Evolutionary conservation across 2,797 vertebrate species (phyloP).

Genomic region (Crotalus adamanteus): DNA sequence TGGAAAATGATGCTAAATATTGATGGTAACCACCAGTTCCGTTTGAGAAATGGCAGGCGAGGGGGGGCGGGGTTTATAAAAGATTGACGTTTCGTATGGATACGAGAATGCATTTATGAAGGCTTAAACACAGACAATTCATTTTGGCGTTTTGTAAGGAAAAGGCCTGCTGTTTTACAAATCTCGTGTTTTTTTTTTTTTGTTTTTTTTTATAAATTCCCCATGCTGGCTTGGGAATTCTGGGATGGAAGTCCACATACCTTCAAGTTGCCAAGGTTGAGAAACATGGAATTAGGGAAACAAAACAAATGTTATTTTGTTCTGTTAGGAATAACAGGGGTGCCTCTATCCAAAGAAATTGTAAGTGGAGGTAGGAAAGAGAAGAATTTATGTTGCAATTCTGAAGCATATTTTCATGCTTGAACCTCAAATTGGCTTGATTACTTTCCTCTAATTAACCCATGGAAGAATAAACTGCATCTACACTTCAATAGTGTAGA

Average conservation of each 20-base stretch:
- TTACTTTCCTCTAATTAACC: not conserved
- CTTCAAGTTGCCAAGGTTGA: not conserved
- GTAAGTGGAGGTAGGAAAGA: not conserved
- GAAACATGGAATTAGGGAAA: not conserved
- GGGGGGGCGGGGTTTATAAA: not conserved
- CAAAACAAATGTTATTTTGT: not conserved
- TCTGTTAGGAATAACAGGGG: not conserved
- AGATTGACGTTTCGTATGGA: not conserved
- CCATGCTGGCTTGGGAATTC: not conserved
- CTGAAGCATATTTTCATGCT: not conserved
- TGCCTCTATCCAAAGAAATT: not conserved
- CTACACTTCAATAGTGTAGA: not conserved
- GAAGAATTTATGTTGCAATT: not conserved
- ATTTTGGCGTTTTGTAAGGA: not conserved
- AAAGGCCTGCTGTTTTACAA: not conserved
- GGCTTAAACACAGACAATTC: not conserved
- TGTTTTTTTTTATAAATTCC: not conserved
- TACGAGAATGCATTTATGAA: not conserved
- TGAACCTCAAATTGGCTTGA: not conserved
- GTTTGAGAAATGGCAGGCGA: not conserved
- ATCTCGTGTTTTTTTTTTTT: not conserved
- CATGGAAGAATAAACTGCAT: not conserved
- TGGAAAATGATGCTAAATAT: constrained; percentile 99
- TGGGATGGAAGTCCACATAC: not conserved
- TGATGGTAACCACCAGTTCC: constrained; percentile 80